Percentiles rank a stretch among this genome's conserved stretches.
These are phyloP conservation scores for Geopemphigus sp. DNA, from an alignment of 1,140 invertebrate genomes.

Conservation along the genomic window DNA sequence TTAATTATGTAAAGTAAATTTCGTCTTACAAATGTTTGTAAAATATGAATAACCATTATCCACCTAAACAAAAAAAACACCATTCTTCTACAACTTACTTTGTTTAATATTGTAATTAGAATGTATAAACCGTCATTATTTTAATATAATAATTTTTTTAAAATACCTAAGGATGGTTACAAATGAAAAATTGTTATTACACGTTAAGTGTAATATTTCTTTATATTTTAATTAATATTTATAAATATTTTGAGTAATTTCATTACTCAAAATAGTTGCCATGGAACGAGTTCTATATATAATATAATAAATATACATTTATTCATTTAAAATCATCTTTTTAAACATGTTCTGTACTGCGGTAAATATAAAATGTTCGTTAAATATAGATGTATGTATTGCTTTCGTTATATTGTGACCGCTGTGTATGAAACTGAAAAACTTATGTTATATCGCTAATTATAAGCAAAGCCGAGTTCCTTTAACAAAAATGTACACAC, in stretches of 20 bases:
- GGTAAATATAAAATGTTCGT: too few relatives aligned
- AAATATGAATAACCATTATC: not conserved
- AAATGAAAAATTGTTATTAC: slow-evolving; percentile 19
- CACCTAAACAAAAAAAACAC: too few relatives aligned
- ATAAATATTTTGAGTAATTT: too few relatives aligned
- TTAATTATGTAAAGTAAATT: too few relatives aligned
- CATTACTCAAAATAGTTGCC: not conserved
- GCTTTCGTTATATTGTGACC: too few relatives aligned
- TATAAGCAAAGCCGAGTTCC: not conserved
- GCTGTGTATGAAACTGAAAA: too few relatives aligned
- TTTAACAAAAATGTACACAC: not conserved
- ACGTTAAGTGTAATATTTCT: not conserved
- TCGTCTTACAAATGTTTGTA: not conserved
- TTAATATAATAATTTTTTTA: not conserved
- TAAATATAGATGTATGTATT: too few relatives aligned
- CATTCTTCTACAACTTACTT: not conserved
- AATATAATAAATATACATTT: slow-evolving; percentile 10
- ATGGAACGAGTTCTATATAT: not conserved
- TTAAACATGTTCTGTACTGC: not conserved
- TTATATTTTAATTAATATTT: too few relatives aligned
- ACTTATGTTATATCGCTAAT: too few relatives aligned
- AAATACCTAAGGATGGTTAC: not conserved
- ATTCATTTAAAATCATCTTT: not conserved
- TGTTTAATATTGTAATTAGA: slow-evolving; percentile 1
- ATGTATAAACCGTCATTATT: not conserved